phyloP scores from a whole-genome alignment of 2,888 invertebrate species.

The Heliconius hortense region DNA sequence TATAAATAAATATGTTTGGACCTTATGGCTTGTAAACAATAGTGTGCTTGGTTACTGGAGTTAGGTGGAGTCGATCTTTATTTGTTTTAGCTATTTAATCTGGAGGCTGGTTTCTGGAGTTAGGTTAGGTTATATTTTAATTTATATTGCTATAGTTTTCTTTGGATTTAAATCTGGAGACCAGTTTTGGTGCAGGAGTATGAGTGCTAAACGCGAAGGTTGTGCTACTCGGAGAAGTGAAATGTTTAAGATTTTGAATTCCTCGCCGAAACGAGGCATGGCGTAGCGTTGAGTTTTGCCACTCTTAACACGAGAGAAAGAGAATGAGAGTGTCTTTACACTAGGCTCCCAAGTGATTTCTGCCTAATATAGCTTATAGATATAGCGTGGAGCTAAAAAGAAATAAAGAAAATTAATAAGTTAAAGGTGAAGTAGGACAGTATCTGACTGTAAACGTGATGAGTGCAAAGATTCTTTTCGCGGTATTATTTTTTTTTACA shows the following conservation, averaged over 20 bases:
- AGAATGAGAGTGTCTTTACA: background rate
- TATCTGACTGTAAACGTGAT: too few relatives aligned
- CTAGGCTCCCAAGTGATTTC: background rate
- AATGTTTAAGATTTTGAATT: background rate
- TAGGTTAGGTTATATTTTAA: too few relatives aligned
- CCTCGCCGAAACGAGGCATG: background rate
- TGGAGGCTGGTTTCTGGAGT: too few relatives aligned
- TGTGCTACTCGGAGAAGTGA: background rate
- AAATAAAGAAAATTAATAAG: too few relatives aligned
- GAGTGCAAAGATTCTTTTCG: too few relatives aligned
- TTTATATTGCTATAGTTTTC: background rate
- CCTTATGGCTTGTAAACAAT: slow-evolving; percentile 64
- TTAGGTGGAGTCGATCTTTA: background rate
- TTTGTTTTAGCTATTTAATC: too few relatives aligned
- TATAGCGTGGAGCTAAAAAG: background rate
- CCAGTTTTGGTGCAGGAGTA: too few relatives aligned
- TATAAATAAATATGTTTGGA: slow-evolving; percentile 69
- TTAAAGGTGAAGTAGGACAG: too few relatives aligned
- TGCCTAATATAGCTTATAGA: too few relatives aligned
- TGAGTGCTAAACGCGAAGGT: too few relatives aligned
- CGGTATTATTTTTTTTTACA: too few relatives aligned
- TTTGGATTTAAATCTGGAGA: background rate
- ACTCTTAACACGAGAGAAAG: background rate
- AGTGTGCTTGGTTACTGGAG: background rate
- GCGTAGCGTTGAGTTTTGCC: background rate